Base-by-base conservation (phyloP, 2,888 invertebrate genomes). In the Phengaris alcon region DNA sequence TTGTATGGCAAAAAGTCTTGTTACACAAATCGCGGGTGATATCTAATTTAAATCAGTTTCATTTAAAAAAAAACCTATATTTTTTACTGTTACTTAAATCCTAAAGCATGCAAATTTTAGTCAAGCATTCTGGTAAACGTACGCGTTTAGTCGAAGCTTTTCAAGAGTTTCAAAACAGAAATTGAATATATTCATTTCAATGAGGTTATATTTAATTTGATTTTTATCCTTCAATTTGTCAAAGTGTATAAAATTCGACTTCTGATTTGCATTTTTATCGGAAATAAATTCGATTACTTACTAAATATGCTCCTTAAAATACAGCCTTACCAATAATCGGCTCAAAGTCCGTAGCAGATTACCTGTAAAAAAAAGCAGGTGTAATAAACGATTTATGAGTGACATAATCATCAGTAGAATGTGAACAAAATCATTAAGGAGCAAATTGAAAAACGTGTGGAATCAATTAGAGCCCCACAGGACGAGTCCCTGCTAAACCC, bases 391-490 rank as follows among this genome's bases (percentile, higher is more conserved):
- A 79, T 77, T 77, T 81, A 84, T 80, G 81, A 82, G 80, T 81
- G 79, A 81, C 81, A 81, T 84, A 84, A 84, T 84, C 79, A 81
- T 83, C 72, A 52, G 52, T 51, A 7, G 72, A 54, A 82, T 82
- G 82, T 82, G 82, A 81, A 82, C 81, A 83, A 81, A 83, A 81
- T 84, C 85, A 86, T 87, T 79, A 80, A 78, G 76, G 74, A 77
- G 78, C 77, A 79, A 80, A 80, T 79, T 87, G 83, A 86, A 84
- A 85, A 87, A 86, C 85, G 86, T 82, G 85, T 83, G 81, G 83
- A 89, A 90, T 90, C 90, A 91, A 91, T 91, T 89, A 91, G 81
- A 81, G 82, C 79, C 82, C 81, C 81, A 81, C 82, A 81, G 68
- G 75, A 74, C 77, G 75, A 75, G 73, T 75, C 72, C 86, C 86